These are phyloP conservation scores for Urocynchramus pylzowi DNA, from an alignment of 2,113 vertebrate genomes.

Conservation along the genomic window DNA sequence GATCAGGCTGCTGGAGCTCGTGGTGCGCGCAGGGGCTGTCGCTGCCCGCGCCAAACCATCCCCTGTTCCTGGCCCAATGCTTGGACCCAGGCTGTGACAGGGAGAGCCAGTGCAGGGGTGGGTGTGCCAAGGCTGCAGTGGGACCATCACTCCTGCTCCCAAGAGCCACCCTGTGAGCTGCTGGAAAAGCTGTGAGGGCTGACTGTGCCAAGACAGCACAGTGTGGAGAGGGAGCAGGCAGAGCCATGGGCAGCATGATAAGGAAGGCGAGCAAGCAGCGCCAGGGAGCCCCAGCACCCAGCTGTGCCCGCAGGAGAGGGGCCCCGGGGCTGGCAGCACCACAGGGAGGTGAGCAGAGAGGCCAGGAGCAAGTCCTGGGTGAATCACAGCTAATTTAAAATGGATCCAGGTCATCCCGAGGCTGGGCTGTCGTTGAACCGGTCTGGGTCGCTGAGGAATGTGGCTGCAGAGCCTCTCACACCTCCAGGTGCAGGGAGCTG, in stretches of 20 bases:
- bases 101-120: fast-evolving
- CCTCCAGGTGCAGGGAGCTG: fast-evolving
- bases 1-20: not conserved
- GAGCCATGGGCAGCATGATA: fast-evolving
- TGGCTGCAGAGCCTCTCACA: not conserved
- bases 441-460: not conserved
- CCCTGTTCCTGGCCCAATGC: not conserved
- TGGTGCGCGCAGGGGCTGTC: not conserved
- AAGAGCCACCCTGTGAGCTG: not conserved
- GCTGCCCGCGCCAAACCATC: fast-evolving
- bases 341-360: not conserved
- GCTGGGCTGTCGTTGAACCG: constrained; percentile 23
- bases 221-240: not conserved
- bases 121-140: not conserved
- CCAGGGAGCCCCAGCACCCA: fast-evolving
- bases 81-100: not conserved
- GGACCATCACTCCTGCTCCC: not conserved
- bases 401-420: constrained; percentile 45
- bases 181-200: not conserved
- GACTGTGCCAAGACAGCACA: fast-evolving
- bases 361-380: not conserved
- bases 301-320: fast-evolving
- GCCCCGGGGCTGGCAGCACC: fast-evolving
- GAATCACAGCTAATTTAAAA: constrained; percentile 54
- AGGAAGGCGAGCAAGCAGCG: fast-evolving